phyloP scores from a whole-genome alignment of 1,140 invertebrate species.

The Planococcus citri region DNA sequence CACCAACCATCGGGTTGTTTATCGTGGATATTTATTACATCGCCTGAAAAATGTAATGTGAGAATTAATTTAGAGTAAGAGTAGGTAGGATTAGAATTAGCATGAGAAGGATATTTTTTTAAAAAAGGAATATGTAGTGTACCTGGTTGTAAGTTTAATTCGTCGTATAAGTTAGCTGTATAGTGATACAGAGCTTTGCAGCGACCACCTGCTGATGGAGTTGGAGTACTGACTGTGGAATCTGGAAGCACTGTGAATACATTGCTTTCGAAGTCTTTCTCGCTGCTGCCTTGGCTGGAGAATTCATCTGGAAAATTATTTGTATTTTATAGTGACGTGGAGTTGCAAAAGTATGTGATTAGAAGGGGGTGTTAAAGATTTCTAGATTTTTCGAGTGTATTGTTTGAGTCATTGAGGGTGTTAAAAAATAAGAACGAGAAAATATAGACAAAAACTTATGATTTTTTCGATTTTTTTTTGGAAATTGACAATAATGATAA shows the following conservation, averaged over 20 bases:
- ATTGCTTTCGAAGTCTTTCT: slow-evolving; percentile 31
- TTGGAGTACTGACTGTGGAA: not conserved
- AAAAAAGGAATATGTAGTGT: slow-evolving; percentile 27
- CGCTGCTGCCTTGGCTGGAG: slow-evolving; percentile 49
- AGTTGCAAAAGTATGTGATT: no score
- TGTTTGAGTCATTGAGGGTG: no score
- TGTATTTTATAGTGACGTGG: slow-evolving; percentile 1
- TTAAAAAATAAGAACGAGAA: no score
- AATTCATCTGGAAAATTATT: slow-evolving; percentile 53
- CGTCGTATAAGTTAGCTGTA: slow-evolving; percentile 73
- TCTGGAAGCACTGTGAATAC: slow-evolving; percentile 22
- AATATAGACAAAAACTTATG: no score
- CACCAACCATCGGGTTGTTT: slow-evolving; percentile 93
- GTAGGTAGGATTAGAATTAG: not conserved
- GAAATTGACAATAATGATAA: no score
- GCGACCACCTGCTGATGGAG: slow-evolving; percentile 31
- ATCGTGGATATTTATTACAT: slow-evolving; percentile 74
- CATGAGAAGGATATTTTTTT: no score
- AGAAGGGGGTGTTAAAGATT: not conserved
- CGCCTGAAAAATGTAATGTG: slow-evolving; percentile 56
- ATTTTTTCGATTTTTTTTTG: no score
- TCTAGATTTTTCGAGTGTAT: no score
- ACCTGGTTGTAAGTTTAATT: slow-evolving; percentile 68
- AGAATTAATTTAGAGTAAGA: not conserved
- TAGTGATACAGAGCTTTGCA: slow-evolving; percentile 81